Evolutionary conservation across 2,113 vertebrate species (phyloP).

Genomic region (Enhydra lutris): DNA sequence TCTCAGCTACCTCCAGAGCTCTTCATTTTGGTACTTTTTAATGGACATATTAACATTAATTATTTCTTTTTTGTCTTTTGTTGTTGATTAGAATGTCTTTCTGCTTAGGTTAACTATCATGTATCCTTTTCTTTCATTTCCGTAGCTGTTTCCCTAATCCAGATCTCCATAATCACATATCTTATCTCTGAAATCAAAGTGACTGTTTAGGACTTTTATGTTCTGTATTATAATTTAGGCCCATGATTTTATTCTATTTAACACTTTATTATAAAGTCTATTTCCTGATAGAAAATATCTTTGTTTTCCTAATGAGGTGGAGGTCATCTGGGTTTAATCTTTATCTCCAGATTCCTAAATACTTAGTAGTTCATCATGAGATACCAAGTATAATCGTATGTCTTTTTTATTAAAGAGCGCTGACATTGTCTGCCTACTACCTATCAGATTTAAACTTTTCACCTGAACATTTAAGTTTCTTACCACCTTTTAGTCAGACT

Average conservation of each 20-base stretch:
- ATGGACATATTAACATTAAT: not conserved
- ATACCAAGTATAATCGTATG: not conserved
- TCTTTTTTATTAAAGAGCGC: not conserved
- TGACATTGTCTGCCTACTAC: not conserved
- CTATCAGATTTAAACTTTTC: not conserved
- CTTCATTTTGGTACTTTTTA: not conserved
- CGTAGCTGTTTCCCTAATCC: not conserved
- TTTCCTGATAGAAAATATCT: constrained; percentile 4
- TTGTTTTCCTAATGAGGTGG: not conserved
- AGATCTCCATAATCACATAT: not conserved
- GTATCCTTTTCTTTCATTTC: not conserved
- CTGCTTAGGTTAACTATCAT: not conserved
- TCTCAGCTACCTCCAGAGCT: not conserved
- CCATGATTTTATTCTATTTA: not conserved
- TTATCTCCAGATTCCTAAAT: not conserved
- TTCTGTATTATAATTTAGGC: not conserved
- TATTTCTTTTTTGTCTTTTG: not conserved
- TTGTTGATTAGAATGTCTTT: not conserved
- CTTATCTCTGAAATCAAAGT: not conserved
- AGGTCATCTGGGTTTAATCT: not conserved
- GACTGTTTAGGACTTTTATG: not conserved
- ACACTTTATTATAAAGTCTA: not conserved
- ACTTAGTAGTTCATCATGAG: not conserved
- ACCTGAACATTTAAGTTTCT: not conserved
- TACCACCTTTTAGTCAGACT: not conserved